These are phyloP conservation scores for Puntigrus tetrazona DNA, from an alignment of 2,113 vertebrate genomes.

Conservation along the genomic window DNA sequence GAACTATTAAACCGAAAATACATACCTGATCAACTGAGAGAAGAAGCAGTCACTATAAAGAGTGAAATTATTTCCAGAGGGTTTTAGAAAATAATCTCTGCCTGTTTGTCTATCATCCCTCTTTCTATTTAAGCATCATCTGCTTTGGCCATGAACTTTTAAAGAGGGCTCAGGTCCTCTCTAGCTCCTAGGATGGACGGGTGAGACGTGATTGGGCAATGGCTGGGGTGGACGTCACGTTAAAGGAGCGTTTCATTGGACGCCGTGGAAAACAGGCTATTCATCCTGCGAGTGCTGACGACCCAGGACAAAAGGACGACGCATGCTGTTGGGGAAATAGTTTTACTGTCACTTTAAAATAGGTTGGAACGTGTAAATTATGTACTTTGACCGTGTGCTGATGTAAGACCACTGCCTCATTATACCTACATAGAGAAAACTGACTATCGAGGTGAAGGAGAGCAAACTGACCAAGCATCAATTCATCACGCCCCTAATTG, in stretches of 20 bases:
- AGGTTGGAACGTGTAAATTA: neutral
- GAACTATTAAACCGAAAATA: too few species aligned
- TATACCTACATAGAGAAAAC: neutral
- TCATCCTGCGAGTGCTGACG: neutral
- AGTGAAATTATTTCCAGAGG: conserved; percentile 38
- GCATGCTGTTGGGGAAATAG: neutral
- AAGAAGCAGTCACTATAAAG: neutral
- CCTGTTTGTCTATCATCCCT: conserved; percentile 51
- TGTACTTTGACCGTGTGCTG: neutral
- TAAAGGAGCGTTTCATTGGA: neutral
- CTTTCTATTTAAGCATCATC: neutral
- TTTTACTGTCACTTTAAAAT: neutral
- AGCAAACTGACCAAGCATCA: neutral
- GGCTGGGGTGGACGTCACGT: conserved; percentile 32
- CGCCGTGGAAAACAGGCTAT: neutral
- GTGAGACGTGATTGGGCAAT: conserved; percentile 49
- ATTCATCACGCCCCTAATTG: neutral
- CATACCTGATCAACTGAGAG: conserved; percentile 38
- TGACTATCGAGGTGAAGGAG: neutral
- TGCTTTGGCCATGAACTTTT: conserved; percentile 36
- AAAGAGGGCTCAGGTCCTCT: conserved; percentile 7
- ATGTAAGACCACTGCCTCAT: neutral
- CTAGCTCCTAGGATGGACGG: conserved; percentile 50
- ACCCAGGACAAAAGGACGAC: neutral
- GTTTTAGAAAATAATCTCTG: neutral